Evolutionary conservation across 1,140 invertebrate genomes (phyloP), one percentile per base, ranked within the genome.

Genomic region (Drosophila tristis): DNA sequence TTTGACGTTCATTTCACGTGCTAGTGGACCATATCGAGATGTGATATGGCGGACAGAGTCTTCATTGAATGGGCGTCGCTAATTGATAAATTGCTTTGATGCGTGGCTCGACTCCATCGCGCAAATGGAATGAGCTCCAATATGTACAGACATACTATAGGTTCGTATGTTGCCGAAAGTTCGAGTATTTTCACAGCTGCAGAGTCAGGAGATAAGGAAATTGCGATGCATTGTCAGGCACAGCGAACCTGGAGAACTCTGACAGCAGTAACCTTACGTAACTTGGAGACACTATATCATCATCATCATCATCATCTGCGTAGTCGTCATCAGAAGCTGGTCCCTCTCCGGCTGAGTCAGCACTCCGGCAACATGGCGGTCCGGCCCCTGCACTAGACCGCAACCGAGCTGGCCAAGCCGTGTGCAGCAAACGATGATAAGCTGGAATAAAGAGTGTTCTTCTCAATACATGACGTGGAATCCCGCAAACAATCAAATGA

Each of bases 61-160:
- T 61, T 64, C 62, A 70, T 84, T 73, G 63, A 84, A 89, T 89
- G 79, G 73, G 72, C 84, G 80, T 89, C 55, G 75, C 84, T 89
- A 89, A 89, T 89, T 89, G 79, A 89, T 89, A 89, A 89, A 90
- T 89, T 81, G 68, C 75, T 45, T 53, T 65, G 31, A 65, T 84
- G 84, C 84, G 84, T 89, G 84, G 72, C 51, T 73, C 44, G 43
- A 15, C 58, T 58, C 61, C 44, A 75, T 48, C 47, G 39, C 13
- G 20, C 6, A 31, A 53, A 42, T 64, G 43, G 15, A 47, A 26
- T 20, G 42, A 39, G 43, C 47, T 55, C n/a, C 35, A 44, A 82
- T 78, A 26, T 16, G 43, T 11, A 35, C 25, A 29, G 53, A 58
- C n/a, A 25, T 31, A 29, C 4, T 20, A 39, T 8, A n/a, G 9